Conservation (phyloP, 2,113 vertebrate genomes). For the Atlantisia rogersi region DNA sequence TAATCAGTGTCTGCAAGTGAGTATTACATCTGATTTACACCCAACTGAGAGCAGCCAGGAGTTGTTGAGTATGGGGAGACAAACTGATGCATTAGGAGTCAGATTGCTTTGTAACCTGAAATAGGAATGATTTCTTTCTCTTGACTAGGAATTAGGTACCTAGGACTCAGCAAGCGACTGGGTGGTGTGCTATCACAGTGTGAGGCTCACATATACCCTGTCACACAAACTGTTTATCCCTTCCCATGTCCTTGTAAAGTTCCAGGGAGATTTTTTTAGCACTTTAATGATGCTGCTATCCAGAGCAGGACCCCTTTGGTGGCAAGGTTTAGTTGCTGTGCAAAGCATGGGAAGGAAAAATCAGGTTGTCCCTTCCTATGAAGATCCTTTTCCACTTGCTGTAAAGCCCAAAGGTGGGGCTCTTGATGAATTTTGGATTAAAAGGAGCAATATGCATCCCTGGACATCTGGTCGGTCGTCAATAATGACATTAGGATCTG, state of each 20-base stretch:
- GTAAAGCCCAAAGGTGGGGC: constrained; percentile 14
- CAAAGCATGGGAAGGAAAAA: background rate
- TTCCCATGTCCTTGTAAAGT: background rate
- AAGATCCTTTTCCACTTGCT: constrained; percentile 7
- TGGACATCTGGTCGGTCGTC: constrained; percentile 32
- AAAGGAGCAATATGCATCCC: background rate
- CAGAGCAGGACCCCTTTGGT: background rate
- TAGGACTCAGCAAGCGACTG: background rate
- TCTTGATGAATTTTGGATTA: constrained; percentile 42
- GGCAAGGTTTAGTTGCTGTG: accelerated
- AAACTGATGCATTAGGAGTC: background rate
- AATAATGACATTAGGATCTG: constrained; percentile 36
- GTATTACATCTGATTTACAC: background rate
- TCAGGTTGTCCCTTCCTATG: background rate
- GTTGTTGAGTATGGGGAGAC: background rate
- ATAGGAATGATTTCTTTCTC: background rate
- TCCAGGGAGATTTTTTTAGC: background rate
- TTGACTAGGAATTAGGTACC: background rate
- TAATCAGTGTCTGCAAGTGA: background rate
- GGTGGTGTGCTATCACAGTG: accelerated
- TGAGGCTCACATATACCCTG: background rate
- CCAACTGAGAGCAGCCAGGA: background rate
- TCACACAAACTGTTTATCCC: background rate
- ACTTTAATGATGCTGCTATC: background rate
- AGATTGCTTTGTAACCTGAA: background rate